These are phyloP conservation scores for Oryzias celebensis DNA, from an alignment of 2,113 vertebrate genomes.

Conservation along the genomic window DNA sequence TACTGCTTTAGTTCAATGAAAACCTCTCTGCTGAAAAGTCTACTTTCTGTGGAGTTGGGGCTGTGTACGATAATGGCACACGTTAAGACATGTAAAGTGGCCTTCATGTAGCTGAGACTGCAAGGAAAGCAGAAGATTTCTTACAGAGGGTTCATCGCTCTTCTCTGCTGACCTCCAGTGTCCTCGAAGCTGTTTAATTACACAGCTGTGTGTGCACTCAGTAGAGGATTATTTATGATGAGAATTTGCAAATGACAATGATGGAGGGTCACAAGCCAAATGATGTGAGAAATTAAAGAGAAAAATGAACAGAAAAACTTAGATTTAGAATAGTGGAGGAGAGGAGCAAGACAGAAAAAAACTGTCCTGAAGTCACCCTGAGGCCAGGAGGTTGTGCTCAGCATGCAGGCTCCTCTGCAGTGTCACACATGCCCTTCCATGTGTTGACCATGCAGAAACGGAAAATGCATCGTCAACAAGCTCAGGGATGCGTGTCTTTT, in stretches of 20 bases:
- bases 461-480: constrained; percentile 16
- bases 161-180: constrained; percentile 19
- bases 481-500: constrained; percentile 32
- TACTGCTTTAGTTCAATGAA: background rate
- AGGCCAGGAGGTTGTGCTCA: constrained; percentile 33
- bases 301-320: background rate
- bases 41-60: constrained; percentile 2
- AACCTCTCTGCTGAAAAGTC: background rate
- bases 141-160: constrained; percentile 42
- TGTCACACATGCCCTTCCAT: constrained; percentile 27
- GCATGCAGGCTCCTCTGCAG: constrained; percentile 23
- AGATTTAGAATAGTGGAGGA: constrained; percentile 8
- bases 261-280: constrained; percentile 29
- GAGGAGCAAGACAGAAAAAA: background rate
- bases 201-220: background rate
- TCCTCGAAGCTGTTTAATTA: constrained; percentile 36
- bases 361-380: constrained; percentile 13
- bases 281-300: constrained; percentile 30
- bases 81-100: constrained; percentile 39
- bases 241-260: constrained; percentile 41
- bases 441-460: constrained; percentile 3
- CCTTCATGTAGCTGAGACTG: constrained; percentile 47
- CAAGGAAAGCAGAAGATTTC: constrained; percentile 21
- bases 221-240: constrained; percentile 26
- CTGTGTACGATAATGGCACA: constrained; percentile 1